A percentile compares a stretch with the other conserved stretches of the same genome.
Evolutionary conservation across 1,140 invertebrate genomes (phyloP).

Genomic region (Zaprionus inermis): DNA sequence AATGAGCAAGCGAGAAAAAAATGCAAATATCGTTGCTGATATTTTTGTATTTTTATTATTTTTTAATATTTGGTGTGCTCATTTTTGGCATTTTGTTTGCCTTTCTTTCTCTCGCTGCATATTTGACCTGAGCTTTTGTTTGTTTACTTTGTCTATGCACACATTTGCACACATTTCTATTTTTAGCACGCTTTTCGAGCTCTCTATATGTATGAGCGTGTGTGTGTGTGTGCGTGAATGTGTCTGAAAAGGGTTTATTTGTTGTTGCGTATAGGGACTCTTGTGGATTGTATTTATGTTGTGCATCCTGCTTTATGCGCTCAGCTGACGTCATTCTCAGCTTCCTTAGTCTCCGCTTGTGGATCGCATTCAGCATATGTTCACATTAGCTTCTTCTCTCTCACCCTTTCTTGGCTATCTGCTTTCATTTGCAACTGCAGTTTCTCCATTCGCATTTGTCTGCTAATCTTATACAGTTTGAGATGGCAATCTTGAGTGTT

Average conservation of each 20-base stretch:
- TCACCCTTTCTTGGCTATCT: not conserved
- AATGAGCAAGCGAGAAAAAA: not conserved
- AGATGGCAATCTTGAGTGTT: conserved; percentile 1
- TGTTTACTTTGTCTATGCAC: conserved; percentile 44
- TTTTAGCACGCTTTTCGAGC: conserved; percentile 46
- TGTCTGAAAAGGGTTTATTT: conserved; percentile 17
- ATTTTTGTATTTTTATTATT: not conserved
- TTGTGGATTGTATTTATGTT: conserved; percentile 28
- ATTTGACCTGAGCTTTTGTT: conserved; percentile 45
- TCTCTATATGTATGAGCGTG: conserved; percentile 18
- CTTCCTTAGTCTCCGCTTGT: not conserved
- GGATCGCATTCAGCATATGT: conserved; percentile 6
- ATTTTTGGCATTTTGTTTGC: conserved; percentile 36
- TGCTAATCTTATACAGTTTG: conserved; percentile 35
- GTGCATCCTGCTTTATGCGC: conserved; percentile 22
- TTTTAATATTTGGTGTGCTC: conserved; percentile 33
- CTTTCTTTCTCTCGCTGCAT: conserved; percentile 34
- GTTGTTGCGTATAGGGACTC: not conserved
- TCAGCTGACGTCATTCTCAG: conserved; percentile 46
- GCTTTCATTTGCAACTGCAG: conserved; percentile 9
- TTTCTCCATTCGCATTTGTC: conserved; percentile 55
- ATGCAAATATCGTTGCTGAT: not conserved
- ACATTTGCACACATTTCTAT: conserved; percentile 42
- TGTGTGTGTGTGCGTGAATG: conserved; percentile 2
- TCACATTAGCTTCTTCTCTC: not conserved